Conservation (phyloP, 2,113 vertebrate genomes). For the Leucosticte australis region DNA sequence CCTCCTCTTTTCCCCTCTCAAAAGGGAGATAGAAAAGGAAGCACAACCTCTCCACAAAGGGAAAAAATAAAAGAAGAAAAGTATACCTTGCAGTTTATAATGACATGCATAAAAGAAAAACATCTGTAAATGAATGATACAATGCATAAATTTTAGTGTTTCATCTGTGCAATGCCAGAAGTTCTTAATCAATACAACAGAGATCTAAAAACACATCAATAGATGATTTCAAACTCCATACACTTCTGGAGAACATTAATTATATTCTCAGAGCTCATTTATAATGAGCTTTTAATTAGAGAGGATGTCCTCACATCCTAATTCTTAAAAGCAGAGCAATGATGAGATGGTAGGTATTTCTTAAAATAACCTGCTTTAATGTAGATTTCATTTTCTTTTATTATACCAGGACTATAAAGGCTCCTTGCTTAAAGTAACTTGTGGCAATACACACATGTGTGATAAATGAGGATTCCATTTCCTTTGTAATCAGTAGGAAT, state of each 20-base stretch:
- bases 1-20: not conserved
- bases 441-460: not conserved
- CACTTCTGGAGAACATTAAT: not conserved
- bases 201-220: not conserved
- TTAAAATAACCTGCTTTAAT: constrained; percentile 8
- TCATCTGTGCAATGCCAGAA: not conserved
- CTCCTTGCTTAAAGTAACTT: not conserved
- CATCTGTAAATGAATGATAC: not conserved
- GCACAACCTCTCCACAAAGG: not conserved
- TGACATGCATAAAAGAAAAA: not conserved
- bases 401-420: not conserved
- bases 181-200: not conserved
- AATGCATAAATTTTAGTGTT: not conserved
- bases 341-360: not conserved
- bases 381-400: not conserved
- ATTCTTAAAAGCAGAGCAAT: constrained; percentile 21
- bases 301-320: constrained; percentile 2
- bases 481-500: not conserved
- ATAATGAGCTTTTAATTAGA: constrained; percentile 38
- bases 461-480: not conserved
- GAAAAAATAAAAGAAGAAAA: not conserved
- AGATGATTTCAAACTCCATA: not conserved
- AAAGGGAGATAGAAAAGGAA: not conserved
- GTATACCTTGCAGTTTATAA: not conserved
- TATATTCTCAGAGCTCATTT: not conserved